Conservation (phyloP, 2,113 vertebrate species). For the Ascaphus truei region DNA sequence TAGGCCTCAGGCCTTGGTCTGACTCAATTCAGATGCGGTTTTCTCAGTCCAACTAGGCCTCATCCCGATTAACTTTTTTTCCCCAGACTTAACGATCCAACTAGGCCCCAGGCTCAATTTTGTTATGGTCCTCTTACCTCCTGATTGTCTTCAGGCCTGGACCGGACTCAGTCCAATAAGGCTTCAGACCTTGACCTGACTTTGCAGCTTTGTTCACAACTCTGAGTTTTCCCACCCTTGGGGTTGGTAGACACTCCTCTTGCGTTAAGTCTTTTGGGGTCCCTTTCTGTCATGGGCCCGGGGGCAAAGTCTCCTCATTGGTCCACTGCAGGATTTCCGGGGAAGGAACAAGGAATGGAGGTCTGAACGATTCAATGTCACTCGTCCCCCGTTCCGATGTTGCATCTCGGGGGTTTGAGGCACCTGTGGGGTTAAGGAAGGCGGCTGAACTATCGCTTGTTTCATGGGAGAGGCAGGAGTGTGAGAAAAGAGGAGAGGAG, state of each 20-base stretch:
- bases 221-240: neutral
- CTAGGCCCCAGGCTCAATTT: too few relatives aligned
- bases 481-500: neutral
- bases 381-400: neutral
- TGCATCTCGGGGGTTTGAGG: neutral
- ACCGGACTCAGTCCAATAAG: neutral
- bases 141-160: too few relatives aligned
- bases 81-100: too few relatives aligned
- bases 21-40: neutral
- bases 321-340: too few relatives aligned
- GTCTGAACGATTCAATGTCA: too few relatives aligned
- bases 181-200: neutral
- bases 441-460: neutral
- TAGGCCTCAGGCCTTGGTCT: too few relatives aligned
- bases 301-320: too few relatives aligned
- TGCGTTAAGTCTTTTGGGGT: neutral
- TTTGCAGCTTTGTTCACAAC: neutral
- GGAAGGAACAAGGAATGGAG: too few relatives aligned
- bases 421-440: neutral
- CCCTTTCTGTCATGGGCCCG: neutral
- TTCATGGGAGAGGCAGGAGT: neutral
- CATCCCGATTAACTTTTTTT: too few relatives aligned
- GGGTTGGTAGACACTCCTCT: too few relatives aligned
- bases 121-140: too few relatives aligned
- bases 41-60: neutral